Conservation (phyloP, 2,888 invertebrate species). For the Noctuana brunneofusca region DNA sequence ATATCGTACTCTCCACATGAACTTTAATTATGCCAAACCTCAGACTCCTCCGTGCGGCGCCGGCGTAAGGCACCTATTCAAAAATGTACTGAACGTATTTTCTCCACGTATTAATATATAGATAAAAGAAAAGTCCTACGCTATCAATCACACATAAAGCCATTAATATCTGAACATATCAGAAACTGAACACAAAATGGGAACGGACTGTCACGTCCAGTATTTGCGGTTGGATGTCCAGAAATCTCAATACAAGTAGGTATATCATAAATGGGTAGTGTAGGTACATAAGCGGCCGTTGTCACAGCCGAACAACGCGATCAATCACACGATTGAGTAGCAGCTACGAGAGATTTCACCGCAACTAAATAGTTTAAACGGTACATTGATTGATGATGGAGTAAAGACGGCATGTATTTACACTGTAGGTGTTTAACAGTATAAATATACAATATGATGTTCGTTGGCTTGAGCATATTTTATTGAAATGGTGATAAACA, state of each 20-base stretch:
- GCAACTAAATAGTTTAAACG: conserved; percentile 34
- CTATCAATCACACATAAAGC: conserved; percentile 10
- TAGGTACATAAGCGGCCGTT: conserved; percentile 24
- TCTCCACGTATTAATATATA: too few species aligned
- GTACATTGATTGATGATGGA: conserved; percentile 30
- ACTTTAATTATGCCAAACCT: too few species aligned
- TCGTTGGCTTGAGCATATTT: too few species aligned
- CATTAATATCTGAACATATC: conserved; percentile 13
- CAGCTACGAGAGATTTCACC: conserved; percentile 26
- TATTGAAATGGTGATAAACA: too few species aligned
- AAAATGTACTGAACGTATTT: too few species aligned
- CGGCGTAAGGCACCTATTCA: too few species aligned
- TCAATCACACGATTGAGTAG: conserved; percentile 32
- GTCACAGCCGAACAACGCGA: conserved; percentile 31
- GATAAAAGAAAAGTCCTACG: not conserved
- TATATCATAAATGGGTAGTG: not conserved
- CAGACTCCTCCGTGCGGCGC: too few species aligned
- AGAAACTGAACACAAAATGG: conserved; percentile 1
- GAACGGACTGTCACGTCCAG: conserved; percentile 10
- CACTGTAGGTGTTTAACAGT: not conserved
- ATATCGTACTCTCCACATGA: too few species aligned
- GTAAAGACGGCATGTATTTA: conserved; percentile 3
- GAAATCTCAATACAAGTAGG: conserved; percentile 21
- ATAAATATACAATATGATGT: too few species aligned
- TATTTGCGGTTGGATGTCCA: conserved; percentile 12